Evolutionary conservation across 2,888 invertebrate genomes (phyloP), one percentile per base, ranked within the genome.

Genomic region (Polydesmus complanatus): DNA sequence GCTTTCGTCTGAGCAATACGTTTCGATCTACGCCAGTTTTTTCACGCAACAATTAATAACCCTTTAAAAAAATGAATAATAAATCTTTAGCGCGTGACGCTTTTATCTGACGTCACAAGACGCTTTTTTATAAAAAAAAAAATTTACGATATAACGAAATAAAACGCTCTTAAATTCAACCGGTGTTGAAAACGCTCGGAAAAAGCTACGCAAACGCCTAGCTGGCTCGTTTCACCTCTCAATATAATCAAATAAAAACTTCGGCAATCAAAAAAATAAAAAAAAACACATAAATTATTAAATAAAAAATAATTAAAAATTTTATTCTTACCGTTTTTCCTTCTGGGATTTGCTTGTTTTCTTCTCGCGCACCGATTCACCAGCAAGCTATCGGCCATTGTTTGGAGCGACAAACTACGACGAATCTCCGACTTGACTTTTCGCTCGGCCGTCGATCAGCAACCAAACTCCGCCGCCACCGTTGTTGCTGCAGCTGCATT

Each of bases 321-420:
- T n/a, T n/a, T n/a, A n/a, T n/a, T n/a, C 21, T 55, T 55, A 55
- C 55, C 55, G 55, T 55, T 55, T 55, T 55, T 55, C 21, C 55
- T 25, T 27, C 55, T 25, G 14, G 55, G 55, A 26, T 55, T 55
- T 19, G 55, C 55, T 27, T 55, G 55, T 55, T 55, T 55, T 21
- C 55, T 55, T 19, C 55, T 25, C 1, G 55, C 27, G 14, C 55
- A 55, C 55, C 55, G 23, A 25, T 37, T 5, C 5, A 37, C 14
- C 14, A 14, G 8, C 14, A 37, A 37, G n/a, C n/a, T n/a, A 37
- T 37, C 37, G 5, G 11, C 23, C 51, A 51, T 51, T 8, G 5
- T 51, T 51, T n/a, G n/a, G n/a, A n/a, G n/a, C n/a, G n/a, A n/a
- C 22, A n/a, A n/a, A 8, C 19, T 19, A 21, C 22, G 51, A 51